Conservation (phyloP, 1,140 invertebrate species). For the Drosophila punjabiensis region DNA sequence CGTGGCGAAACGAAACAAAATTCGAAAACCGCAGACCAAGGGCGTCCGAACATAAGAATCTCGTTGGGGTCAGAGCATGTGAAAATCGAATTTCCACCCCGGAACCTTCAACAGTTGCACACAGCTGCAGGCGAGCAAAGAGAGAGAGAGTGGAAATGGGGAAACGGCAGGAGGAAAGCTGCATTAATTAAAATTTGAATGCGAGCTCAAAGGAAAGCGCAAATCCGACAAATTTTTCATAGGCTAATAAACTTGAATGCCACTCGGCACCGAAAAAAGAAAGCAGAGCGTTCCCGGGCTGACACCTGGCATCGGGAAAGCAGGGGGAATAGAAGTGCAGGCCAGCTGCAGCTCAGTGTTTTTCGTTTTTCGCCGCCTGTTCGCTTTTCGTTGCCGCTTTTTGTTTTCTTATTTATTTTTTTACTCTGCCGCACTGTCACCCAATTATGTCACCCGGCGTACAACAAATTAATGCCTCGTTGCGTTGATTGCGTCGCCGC, state of each 20-base stretch:
- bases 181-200: constrained; percentile 84
- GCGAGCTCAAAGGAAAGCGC: constrained; percentile 73
- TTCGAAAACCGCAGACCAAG: constrained; percentile 55
- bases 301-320: constrained; percentile 31
- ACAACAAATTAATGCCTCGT: constrained; percentile 84
- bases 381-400: constrained; percentile 14
- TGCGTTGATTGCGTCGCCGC: constrained; percentile 77
- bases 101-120: constrained; percentile 31
- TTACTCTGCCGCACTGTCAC: constrained; percentile 80
- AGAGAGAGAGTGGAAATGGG: not conserved
- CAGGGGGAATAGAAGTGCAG: constrained; percentile 42
- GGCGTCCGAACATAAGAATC: constrained; percentile 57
- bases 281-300: constrained; percentile 36
- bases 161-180: constrained; percentile 20
- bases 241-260: constrained; percentile 84
- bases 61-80: constrained; percentile 61
- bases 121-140: constrained; percentile 8
- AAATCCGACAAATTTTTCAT: constrained; percentile 83
- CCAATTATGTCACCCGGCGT: constrained; percentile 83
- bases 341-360: constrained; percentile 54
- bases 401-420: constrained; percentile 49
- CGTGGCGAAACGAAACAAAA: constrained; percentile 50
- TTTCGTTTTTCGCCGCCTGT: constrained; percentile 22
- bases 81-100: constrained; percentile 55
- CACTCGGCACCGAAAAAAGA: constrained; percentile 53